Evolutionary conservation across 2,797 vertebrate species (phyloP), one percentile per base, ranked within the genome.

Genomic region (Zenarchopterus dispar): DNA sequence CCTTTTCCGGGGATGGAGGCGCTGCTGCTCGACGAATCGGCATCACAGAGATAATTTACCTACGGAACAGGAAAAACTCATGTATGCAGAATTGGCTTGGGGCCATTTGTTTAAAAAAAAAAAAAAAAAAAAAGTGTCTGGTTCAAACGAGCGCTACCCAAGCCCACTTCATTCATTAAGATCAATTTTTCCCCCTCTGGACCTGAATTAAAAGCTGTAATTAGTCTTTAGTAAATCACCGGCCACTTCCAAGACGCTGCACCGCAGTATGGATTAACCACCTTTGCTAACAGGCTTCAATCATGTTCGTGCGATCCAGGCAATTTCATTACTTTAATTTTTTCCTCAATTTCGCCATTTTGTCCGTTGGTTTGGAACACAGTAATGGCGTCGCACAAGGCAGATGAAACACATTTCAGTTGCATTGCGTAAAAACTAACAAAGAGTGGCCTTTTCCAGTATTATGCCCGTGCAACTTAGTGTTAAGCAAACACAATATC

Each of bases 11-110:
- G 50, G 95, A 91, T 2, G 95, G 93, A 59, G 94, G 91, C 39
- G 94, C 95, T 81, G 97, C 92, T 18, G 95, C 86, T 86, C 97
- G 94, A 48, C 96, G 96, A 88, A 99, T 98, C 0, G 97, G 97
- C 97, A 99, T 99, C 48, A 91, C 86, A 77, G 61, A 17, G 59
- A 28, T 28, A 53, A 55, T 71, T 67, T 11, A 70, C 75, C 87
- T 91, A 39, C 33, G 55, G 26, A 46, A 0, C 7, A 9, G 1
- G 7, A 26, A 8, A 8, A 39, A 39, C 11, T 6, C 8, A 33
- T 17, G 1, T 4, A 6, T 51, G 50, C 26, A n/a, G 2, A 16
- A 0, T 8, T 3, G 28, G 21, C 33, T 6, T 0, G 17, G 6
- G 52, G 39, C 39, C 36, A 15, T n/a, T 39, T 10, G 8, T 1